These are phyloP conservation scores for Aulostomus chinensis DNA, from an alignment of 2,797 vertebrate genomes.

Conservation along the genomic window DNA sequence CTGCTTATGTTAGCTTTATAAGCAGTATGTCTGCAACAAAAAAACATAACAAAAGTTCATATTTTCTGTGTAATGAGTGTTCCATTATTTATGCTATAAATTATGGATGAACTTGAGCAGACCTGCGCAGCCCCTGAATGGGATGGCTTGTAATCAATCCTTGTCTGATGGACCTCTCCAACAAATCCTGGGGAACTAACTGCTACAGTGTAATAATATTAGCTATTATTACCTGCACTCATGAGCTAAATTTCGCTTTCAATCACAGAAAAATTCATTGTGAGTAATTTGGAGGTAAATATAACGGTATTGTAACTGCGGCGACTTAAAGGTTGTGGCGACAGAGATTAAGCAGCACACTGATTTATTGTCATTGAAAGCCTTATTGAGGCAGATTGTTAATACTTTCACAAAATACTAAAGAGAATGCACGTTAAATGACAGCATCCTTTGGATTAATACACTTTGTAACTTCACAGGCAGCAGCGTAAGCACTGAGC, in stretches of 20 bases:
- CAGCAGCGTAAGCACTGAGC: slow-evolving; percentile 66
- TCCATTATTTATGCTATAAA: slow-evolving; percentile 86
- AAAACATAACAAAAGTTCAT: slow-evolving; percentile 79
- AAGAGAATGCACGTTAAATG: slow-evolving; percentile 72
- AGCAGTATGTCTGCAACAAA: slow-evolving; percentile 64
- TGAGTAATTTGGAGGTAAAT: slow-evolving; percentile 35
- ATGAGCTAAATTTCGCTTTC: slow-evolving; percentile 38
- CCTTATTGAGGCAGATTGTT: slow-evolving; percentile 47
- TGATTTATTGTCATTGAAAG: slow-evolving; percentile 46
- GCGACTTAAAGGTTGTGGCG: slow-evolving; percentile 51
- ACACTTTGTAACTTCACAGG: slow-evolving; percentile 76
- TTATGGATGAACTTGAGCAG: slow-evolving; percentile 78
- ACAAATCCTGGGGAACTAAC: slow-evolving; percentile 60
- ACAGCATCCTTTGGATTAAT: slow-evolving; percentile 77
- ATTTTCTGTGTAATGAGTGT: slow-evolving; percentile 83
- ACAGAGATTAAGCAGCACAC: slow-evolving; percentile 48
- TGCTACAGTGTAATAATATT: slow-evolving; percentile 24
- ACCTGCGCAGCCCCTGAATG: slow-evolving; percentile 68
- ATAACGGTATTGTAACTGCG: slow-evolving; percentile 37
- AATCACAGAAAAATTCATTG: slow-evolving; percentile 18
- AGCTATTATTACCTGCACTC: slow-evolving; percentile 49
- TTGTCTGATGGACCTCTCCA: slow-evolving; percentile 68
- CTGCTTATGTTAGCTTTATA: slow-evolving; percentile 77
- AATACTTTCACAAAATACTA: slow-evolving; percentile 56
- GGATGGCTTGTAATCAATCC: slow-evolving; percentile 74